phyloP scores from a whole-genome alignment of 2,888 invertebrate species.

The Chesias legatella region DNA sequence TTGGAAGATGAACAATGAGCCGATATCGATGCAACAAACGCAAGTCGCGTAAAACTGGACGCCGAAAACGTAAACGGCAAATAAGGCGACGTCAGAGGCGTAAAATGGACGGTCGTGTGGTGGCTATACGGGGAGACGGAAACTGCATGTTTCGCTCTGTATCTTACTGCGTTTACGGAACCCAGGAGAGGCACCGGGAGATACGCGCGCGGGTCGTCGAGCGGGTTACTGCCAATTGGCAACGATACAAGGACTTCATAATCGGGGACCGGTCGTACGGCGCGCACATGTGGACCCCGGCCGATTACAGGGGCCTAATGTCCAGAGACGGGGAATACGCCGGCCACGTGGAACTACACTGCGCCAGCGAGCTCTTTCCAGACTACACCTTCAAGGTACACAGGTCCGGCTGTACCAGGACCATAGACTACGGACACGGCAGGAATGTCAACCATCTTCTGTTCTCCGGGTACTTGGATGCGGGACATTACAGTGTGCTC shows the following conservation, averaged over 20 bases:
- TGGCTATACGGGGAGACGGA: slow-evolving; percentile 64
- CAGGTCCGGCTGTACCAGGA: slow-evolving; percentile 46
- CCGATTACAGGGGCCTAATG: slow-evolving; percentile 58
- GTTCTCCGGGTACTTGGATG: slow-evolving; percentile 65
- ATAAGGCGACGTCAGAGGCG: slow-evolving; percentile 32
- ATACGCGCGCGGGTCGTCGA: slow-evolving; percentile 56
- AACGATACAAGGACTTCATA: slow-evolving; percentile 64
- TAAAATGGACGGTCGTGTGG: slow-evolving; percentile 36
- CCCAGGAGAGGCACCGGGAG: slow-evolving; percentile 62
- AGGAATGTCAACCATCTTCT: slow-evolving; percentile 53
- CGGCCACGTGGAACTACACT: slow-evolving; percentile 66
- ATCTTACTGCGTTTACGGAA: slow-evolving; percentile 57
- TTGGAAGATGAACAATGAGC: slow-evolving; percentile 15
- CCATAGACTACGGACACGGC: slow-evolving; percentile 64
- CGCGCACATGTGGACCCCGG: slow-evolving; percentile 34
- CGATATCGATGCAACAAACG: slow-evolving; percentile 23
- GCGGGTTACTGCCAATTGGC: slow-evolving; percentile 58
- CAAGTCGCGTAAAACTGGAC: slow-evolving; percentile 15
- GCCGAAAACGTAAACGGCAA: slow-evolving; percentile 14
- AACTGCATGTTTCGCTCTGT: slow-evolving; percentile 68
- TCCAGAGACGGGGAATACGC: slow-evolving; percentile 64
- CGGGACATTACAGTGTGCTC: slow-evolving; percentile 69
- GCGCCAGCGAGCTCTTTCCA: slow-evolving; percentile 55
- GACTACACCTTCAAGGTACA: slow-evolving; percentile 65
- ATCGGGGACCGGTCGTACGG: slow-evolving; percentile 67